Evolutionary conservation across 2,797 vertebrate species (phyloP).

Genomic region (Sebastes melanostomus): DNA sequence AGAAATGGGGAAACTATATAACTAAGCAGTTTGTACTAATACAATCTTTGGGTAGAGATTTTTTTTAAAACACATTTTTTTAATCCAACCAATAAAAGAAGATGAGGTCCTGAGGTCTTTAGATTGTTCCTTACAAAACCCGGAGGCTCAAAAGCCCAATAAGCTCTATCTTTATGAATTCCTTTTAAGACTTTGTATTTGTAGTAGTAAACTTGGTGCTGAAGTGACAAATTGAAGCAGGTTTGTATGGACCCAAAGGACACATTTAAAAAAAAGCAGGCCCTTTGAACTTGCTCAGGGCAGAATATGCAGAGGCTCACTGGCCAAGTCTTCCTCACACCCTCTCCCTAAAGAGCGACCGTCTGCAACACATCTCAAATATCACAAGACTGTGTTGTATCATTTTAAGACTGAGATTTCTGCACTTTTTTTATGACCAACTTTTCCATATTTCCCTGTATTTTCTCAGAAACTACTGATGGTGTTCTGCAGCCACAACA

Average conservation of each 20-base stretch:
- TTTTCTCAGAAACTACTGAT: neutral
- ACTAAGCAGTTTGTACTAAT: neutral
- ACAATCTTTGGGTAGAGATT: neutral
- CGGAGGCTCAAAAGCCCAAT: neutral
- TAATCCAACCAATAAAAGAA: neutral
- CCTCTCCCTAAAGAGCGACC: constrained; percentile 17
- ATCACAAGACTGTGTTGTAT: neutral
- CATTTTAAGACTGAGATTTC: neutral
- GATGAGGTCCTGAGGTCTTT: neutral
- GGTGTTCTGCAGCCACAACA: neutral
- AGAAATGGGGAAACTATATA: neutral
- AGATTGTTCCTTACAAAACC: neutral
- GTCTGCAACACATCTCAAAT: neutral
- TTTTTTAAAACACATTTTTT: neutral
- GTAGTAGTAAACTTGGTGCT: neutral
- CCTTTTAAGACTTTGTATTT: neutral
- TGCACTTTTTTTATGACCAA: neutral
- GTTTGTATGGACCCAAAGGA: neutral
- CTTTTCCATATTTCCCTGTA: neutral
- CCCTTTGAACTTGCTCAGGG: neutral
- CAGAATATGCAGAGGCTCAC: neutral
- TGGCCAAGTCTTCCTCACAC: constrained; percentile 8
- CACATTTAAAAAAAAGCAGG: neutral
- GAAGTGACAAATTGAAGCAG: neutral
- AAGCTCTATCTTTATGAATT: neutral